A percentile compares a stretch with the other conserved stretches of the same genome.
Evolutionary conservation across 2,888 invertebrate genomes (phyloP).

Genomic region (Pomacea canaliculata): DNA sequence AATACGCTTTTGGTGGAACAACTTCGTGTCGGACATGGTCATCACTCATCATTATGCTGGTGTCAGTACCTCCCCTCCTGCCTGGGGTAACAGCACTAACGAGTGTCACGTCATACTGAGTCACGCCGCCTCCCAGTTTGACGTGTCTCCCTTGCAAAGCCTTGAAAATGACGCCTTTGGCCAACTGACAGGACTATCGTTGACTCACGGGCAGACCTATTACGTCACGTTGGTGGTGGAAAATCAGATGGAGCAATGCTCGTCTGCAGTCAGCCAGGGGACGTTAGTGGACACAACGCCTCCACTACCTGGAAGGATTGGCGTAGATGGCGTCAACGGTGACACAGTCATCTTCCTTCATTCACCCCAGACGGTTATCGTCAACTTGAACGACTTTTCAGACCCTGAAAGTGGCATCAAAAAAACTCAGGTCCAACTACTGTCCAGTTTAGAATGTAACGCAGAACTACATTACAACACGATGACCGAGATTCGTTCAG

Average conservation of each 20-base stretch:
- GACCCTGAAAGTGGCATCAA: constrained; percentile 21
- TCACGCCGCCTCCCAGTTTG: neutral
- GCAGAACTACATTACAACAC: neutral
- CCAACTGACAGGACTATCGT: neutral
- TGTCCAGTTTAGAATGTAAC: neutral
- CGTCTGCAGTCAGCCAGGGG: constrained; percentile 37
- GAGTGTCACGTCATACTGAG: neutral
- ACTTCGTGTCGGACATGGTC: constrained; percentile 19
- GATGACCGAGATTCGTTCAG: neutral
- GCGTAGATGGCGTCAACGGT: constrained; percentile 40
- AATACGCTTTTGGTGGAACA: constrained; percentile 8
- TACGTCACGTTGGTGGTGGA: constrained; percentile 41
- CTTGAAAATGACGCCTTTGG: neutral
- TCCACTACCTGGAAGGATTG: constrained; percentile 41
- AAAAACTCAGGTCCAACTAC: constrained; percentile 30
- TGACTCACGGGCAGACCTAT: constrained; percentile 29
- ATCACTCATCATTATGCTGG: constrained; percentile 12
- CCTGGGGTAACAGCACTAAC: neutral
- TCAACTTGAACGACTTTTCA: constrained; percentile 13
- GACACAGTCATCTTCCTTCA: constrained; percentile 42
- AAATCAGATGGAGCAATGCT: constrained; percentile 42
- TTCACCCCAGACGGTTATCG: constrained; percentile 38
- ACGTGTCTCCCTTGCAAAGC: constrained; percentile 14
- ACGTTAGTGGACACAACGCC: constrained; percentile 46
- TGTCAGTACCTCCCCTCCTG: neutral